Evolutionary conservation across 2,888 invertebrate genomes (phyloP), one percentile per base, ranked within the genome.

Genomic region (Nomada goodeniana): DNA sequence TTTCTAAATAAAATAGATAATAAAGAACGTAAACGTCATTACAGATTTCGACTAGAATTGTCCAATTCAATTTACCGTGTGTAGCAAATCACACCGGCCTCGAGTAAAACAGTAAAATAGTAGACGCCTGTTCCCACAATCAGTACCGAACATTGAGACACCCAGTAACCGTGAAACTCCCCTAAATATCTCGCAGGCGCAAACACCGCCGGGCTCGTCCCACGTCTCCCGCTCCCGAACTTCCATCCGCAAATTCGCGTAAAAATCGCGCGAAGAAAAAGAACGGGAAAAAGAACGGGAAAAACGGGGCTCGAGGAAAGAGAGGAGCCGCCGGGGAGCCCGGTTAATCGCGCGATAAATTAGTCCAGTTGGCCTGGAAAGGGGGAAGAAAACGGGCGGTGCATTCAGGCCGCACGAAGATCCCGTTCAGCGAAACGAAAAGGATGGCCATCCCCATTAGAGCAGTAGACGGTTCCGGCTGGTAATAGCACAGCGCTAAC

Each of bases 401-500:
- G 75, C 47, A 78, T 29, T 53, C 73, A 42, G 23, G 57, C 55
- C 68, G 15, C 13, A 10, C 11, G 44, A 7, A 47, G 59, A 69
- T 69, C 57, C 69, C 59, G 57, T 59, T 59, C 47, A 44, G 57
- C 44, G 70, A 59, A 57, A 61, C 73, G 60, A 65, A 72, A 69
- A 76, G 73, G 82, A 72, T 26, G 64, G 36, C 77, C 82, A 72
- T 74, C 76, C 60, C 83, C 83, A 85, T 84, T 85, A 86, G 76
- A 76, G 29, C 67, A 69, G 63, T 65, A 67, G 69, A 82, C 76
- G 79, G 83, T 85, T 86, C 80, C 78, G 67, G 61, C 57, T 69
- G 68, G 74, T 85, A 87, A 87, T 87, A 76, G 61, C 65, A 60
- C n/a, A 67, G 64, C 74, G 83, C 74, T 86, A 88, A 85, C 83